Evolutionary conservation across 2,888 invertebrate genomes (phyloP).

Genomic region (Beris morrisii): DNA sequence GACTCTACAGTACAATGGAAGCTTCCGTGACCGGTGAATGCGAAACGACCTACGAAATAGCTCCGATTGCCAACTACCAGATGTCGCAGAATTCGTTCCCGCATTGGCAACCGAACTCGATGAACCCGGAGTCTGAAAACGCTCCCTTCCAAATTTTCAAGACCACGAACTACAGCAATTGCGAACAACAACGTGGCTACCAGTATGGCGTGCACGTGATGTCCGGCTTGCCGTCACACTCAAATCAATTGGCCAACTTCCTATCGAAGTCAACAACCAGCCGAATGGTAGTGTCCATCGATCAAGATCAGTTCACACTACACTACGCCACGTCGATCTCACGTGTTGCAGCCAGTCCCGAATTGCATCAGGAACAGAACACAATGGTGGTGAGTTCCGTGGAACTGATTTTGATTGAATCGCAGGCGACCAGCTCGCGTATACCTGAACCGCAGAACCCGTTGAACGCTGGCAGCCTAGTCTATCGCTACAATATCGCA

Average conservation of each 20-base stretch:
- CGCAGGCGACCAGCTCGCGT: slow-evolving; percentile 40
- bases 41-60: slow-evolving; percentile 71
- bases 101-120: slow-evolving; percentile 48
- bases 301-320: slow-evolving; percentile 62
- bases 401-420: slow-evolving; percentile 58
- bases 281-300: slow-evolving; percentile 61
- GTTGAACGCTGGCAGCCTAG: slow-evolving; percentile 59
- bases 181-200: slow-evolving; percentile 65
- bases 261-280: slow-evolving; percentile 61
- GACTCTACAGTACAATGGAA: slow-evolving; percentile 70
- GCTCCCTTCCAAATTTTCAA: slow-evolving; percentile 64
- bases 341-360: slow-evolving; percentile 63
- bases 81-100: slow-evolving; percentile 59
- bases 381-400: slow-evolving; percentile 66
- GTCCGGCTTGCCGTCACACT: slow-evolving; percentile 59
- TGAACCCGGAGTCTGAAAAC: slow-evolving; percentile 53
- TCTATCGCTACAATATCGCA: slow-evolving; percentile 59
- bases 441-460: slow-evolving; percentile 56
- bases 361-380: slow-evolving; percentile 62
- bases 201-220: slow-evolving; percentile 65
- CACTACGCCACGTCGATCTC: slow-evolving; percentile 67
- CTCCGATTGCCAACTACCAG: slow-evolving; percentile 62
- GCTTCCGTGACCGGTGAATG: slow-evolving; percentile 70
- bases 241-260: slow-evolving; percentile 59
- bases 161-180: slow-evolving; percentile 66